Base-by-base conservation (phyloP, 2,797 vertebrate species). In the Crossoptilon crossoptilon region DNA sequence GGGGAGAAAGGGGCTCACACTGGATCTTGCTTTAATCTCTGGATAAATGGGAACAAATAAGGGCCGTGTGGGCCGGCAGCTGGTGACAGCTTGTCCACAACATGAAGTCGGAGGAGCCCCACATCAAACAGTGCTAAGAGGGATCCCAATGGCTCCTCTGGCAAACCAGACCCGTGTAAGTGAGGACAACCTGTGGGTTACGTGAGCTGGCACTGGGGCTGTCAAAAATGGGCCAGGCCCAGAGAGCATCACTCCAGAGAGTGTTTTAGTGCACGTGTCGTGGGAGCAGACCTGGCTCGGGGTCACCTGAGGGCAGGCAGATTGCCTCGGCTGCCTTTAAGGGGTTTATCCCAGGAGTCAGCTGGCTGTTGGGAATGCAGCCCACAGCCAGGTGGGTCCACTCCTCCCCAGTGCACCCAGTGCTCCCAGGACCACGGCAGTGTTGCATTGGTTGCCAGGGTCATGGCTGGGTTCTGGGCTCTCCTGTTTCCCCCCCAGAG, bases 281-380 rank as follows among this genome's bases (percentile, higher is more conserved):
- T 21, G 0, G 0, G 48, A 79, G 43, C 62, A 91, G 73, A 27
- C 43, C 29, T 69, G 66, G 55, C 67, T 9, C 4, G 3, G 26
- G 93, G 94, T 92, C 90, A 19, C 31, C 4, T 67, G 77, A 93
- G 96, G 92, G 91, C 91, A 95, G 67, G 51, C 92, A 88, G 95
- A 95, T 93, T 86, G 93, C 76, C 90, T n/a, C 27, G 73, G 94
- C 83, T 75, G 80, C 23, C 92, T 96, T 96, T 96, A 90, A 96
- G 75, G 70, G 90, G 63, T 91, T 96, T 96, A 96, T 96, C 95
- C 87, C 80, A 44, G 83, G 79, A 48, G 87, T 77, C 95, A 96
- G 93, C 91, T 96, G 96, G 69, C 70, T 3, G 0, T 22, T 89
- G 63, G 87, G 87, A 95, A 91, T 70, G 73, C 90, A 55, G 76